Evolutionary conservation across 2,113 vertebrate species (phyloP).

Genomic region (Prochilodus magdalenae): DNA sequence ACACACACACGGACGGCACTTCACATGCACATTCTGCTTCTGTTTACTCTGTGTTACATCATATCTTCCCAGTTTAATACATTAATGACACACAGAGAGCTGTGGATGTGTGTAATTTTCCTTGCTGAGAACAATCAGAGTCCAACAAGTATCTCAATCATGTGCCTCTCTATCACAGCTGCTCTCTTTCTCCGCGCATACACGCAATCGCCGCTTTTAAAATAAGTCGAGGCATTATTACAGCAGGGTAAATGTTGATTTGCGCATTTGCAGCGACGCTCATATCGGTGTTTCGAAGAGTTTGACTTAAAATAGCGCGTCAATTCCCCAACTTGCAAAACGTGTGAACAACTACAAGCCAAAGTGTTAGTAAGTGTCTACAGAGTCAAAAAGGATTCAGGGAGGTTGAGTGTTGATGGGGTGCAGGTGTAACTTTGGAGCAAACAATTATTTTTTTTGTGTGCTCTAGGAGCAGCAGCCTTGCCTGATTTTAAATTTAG

Average conservation of each 20-base stretch:
- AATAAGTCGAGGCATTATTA: background rate
- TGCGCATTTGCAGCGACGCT: too few species aligned
- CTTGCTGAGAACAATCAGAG: slow-evolving; percentile 2
- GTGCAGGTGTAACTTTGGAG: background rate
- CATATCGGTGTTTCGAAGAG: background rate
- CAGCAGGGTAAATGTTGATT: background rate
- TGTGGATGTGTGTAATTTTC: slow-evolving; percentile 9
- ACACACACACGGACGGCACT: too few species aligned
- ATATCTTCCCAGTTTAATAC: slow-evolving; percentile 19
- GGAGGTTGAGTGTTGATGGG: background rate
- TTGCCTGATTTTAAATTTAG: background rate
- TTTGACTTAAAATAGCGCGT: background rate
- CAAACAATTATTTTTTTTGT: background rate
- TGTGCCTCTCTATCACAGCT: background rate
- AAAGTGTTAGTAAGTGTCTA: background rate
- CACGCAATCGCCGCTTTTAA: background rate
- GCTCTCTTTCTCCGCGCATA: background rate
- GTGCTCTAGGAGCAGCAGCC: background rate
- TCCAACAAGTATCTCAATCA: background rate
- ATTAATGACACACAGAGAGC: background rate
- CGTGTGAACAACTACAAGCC: background rate
- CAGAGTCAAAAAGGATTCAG: too few species aligned
- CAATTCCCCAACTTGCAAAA: background rate
- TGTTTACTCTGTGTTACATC: slow-evolving; percentile 55
- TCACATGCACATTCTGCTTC: slow-evolving; percentile 17